Base-by-base conservation (phyloP, 2,797 vertebrate genomes). In the Eurystomus glaucurus region DNA sequence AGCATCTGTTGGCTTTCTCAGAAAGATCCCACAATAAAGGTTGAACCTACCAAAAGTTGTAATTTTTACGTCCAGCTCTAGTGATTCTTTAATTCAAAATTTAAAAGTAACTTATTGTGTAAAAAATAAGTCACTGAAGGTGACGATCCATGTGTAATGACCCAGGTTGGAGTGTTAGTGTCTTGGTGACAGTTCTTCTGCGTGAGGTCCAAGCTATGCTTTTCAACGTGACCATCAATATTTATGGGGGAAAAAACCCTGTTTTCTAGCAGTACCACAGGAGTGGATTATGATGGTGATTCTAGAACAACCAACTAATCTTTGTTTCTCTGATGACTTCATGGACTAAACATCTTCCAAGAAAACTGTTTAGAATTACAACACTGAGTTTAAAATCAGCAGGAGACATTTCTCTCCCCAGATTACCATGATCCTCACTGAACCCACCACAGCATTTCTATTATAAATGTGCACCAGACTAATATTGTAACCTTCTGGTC, bases 271-370 rank as follows among this genome's bases (percentile, higher is more conserved):
- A 48, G 20, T 79, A 35, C 6, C 16, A 29, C 41, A 31, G 20
- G 29, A 86, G 3, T 37, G n/a, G 13, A 28, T 87, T 43, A 19
- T 33, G 64, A 22, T 55, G 14, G 22, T 37, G 21, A 25, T 57
- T 37, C 3, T 88, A 60, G 41, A 66, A 64, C 39, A 20, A 16
- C 9, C 33, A 81, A 37, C 19, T 55, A 84, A 72, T 76, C 43
- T 50, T 78, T 76, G n/a, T 58, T 92, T 74, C 20, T 60, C 45
- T 68, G n/a, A 74, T 45, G n/a, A 85, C 55, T 76, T 86, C 22
- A 76, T 9, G 9, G 46, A 50, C 33, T 62, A 61, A 70, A 13
- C 0, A 0, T 74, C 75, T 79, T 66, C 74, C 65, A 85, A 62
- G 22, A 76, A 79, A 93, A 65, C 2, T 14, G 60, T 51, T 89